These are phyloP conservation scores for Corynorhinus townsendii DNA, from an alignment of 2,113 vertebrate species.

Conservation along the genomic window DNA sequence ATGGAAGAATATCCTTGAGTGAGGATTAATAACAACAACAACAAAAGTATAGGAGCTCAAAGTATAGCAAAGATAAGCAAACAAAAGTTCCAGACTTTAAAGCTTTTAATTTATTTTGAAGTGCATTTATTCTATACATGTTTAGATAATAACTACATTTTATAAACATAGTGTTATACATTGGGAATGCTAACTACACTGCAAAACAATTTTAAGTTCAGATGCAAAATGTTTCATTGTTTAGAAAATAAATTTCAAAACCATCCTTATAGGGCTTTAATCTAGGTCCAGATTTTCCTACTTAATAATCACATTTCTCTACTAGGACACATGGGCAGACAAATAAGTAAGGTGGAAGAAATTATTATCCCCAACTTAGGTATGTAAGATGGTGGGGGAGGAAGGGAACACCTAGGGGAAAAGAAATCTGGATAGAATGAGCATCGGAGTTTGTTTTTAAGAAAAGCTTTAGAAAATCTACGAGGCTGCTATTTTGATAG, in stretches of 20 bases:
- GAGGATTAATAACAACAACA: too few relatives aligned
- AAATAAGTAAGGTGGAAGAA: not conserved
- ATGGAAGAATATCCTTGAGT: too few relatives aligned
- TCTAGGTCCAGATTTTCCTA: not conserved
- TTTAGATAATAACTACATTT: not conserved
- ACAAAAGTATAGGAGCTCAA: not conserved
- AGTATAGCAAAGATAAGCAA: slow-evolving; percentile 38
- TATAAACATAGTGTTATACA: not conserved
- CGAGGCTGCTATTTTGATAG: not conserved
- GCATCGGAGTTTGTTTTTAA: not conserved
- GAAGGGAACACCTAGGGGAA: not conserved
- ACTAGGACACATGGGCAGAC: not conserved
- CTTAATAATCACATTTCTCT: not conserved
- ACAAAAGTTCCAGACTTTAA: slow-evolving; percentile 28
- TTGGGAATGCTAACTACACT: not conserved
- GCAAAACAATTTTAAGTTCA: not conserved
- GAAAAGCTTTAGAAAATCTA: not conserved
- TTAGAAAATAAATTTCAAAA: not conserved
- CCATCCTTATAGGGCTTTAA: not conserved
- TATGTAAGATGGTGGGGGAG: not conserved
- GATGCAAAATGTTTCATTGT: not conserved
- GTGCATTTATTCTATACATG: slow-evolving; percentile 20
- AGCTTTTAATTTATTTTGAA: slow-evolving; percentile 59
- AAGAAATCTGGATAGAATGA: slow-evolving; percentile 14
- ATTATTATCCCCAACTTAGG: not conserved